Base-by-base conservation (phyloP, 2,113 vertebrate species). In the Limanda limanda region DNA sequence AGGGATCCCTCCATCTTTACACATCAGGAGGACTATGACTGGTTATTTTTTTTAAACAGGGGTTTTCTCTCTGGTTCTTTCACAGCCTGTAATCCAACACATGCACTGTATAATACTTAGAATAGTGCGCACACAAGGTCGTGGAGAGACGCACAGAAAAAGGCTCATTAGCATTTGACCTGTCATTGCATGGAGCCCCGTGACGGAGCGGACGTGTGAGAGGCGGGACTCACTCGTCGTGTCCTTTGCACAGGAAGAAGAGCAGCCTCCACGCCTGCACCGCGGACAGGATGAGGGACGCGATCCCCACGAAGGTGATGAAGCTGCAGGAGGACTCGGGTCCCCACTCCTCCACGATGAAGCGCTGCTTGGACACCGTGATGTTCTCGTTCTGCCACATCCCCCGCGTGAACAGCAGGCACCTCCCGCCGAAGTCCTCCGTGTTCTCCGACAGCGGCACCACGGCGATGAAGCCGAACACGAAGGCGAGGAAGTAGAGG, bases 341-440 rank as follows among this genome's bases (percentile, higher is more conserved):
- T 71, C 97, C 98, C 98, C 98, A 99, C 91, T 98, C 97, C 90
- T 98, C 97, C 91, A 99, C 96, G 1, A 97, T 94, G 95, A 98
- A 98, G 88, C 97, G 96, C 93, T 96, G 96, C 90, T 96, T 93
- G 71, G 95, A 97, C 93, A 96, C 96, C 0, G 97, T 98, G 91
- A 97, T 95, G 95, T 99, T 99, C 94, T 97, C 96, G 66, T 96
- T 97, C 76, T 98, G 97, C 98, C 98, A 99, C 95, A 98, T 94
- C 42, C 98, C 98, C 68, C 96, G 95, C 2, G 98, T 96, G 94
- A 99, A 99, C 56, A 99, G 97, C 89, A 98, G 93, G 79, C 97
- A 99, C 90, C 95, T 96, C 63, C 98, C 97, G 3, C 95, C 95
- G 91, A 98, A 98, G 83, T 97, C 97, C 45, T 94, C 96, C 82